Evolutionary conservation across 2,113 vertebrate species (phyloP).

Genomic region (Ceyx cyanopectus): DNA sequence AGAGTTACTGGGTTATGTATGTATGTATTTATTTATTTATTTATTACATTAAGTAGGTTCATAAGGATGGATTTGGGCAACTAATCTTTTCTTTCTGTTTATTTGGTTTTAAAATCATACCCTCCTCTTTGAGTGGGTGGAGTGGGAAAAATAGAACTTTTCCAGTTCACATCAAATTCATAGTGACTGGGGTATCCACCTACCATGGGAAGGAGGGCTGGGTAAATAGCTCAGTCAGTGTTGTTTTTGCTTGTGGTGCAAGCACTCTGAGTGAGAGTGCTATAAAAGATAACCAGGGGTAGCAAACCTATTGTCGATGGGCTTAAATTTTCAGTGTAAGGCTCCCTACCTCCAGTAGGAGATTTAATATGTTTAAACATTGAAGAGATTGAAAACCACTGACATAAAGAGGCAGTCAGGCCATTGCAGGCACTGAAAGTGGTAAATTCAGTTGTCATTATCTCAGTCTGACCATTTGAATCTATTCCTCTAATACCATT

Average conservation of each 20-base stretch:
- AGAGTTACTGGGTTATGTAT: background rate
- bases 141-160: background rate
- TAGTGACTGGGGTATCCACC: background rate
- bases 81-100: background rate
- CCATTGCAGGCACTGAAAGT: background rate
- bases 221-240: background rate
- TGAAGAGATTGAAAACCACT: background rate
- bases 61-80: background rate
- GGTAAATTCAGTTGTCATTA: background rate
- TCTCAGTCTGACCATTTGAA: background rate
- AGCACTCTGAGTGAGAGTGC: background rate
- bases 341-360: background rate
- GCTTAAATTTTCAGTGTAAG: background rate
- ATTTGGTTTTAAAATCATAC: conserved; percentile 1
- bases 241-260: background rate
- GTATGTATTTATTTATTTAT: too few species aligned
- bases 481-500: conserved; percentile 1
- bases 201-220: background rate
- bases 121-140: background rate
- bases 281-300: background rate
- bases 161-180: background rate
- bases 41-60: background rate
- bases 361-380: background rate
- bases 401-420: background rate
- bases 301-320: background rate